phyloP scores from a whole-genome alignment of 2,797 vertebrate species.

The Apogon hyalosoma region DNA sequence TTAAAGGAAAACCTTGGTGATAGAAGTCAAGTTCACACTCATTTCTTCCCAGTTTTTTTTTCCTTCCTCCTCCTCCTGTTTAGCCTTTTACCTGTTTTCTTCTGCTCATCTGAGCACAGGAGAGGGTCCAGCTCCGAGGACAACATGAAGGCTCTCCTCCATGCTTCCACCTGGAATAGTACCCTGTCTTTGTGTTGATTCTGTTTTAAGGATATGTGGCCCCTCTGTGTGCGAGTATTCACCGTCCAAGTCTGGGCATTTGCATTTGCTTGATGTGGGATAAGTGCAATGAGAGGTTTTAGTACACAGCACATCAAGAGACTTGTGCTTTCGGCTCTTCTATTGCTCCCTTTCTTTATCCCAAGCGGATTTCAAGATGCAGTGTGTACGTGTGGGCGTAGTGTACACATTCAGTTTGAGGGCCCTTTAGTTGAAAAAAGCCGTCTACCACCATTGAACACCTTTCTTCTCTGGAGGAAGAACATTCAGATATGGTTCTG shows the following conservation, averaged over 20 bases:
- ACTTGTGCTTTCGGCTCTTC: conserved; percentile 25
- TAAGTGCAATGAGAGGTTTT: conserved; percentile 62
- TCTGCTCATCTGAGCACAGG: conserved; percentile 13
- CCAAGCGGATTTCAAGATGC: conserved; percentile 33
- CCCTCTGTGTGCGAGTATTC: conserved; percentile 34
- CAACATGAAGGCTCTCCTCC: conserved; percentile 28
- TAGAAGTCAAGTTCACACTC: conserved; percentile 10
- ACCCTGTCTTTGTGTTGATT: conserved; percentile 29
- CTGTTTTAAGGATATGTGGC: conserved; percentile 34
- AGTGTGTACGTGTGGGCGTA: conserved; percentile 11
- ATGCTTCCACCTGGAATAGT: conserved; percentile 34
- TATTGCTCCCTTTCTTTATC: conserved; percentile 3
- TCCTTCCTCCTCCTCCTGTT: conserved; percentile 12
- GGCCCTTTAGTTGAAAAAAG: conserved; percentile 11
- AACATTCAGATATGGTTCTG: conserved; percentile 2
- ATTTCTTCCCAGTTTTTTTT: background rate
- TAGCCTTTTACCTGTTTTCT: conserved; percentile 10
- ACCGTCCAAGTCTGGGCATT: conserved; percentile 52
- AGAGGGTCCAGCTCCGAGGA: conserved; percentile 18
- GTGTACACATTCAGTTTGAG: conserved; percentile 10
- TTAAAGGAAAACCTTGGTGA: conserved; percentile 15
- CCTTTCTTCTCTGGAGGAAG: background rate
- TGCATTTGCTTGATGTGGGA: conserved; percentile 75
- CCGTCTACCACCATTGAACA: conserved; percentile 5
- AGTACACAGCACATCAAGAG: conserved; percentile 68